phyloP scores from a whole-genome alignment of 23 tunicate genomes.

The Ascidia mentula region DNA sequence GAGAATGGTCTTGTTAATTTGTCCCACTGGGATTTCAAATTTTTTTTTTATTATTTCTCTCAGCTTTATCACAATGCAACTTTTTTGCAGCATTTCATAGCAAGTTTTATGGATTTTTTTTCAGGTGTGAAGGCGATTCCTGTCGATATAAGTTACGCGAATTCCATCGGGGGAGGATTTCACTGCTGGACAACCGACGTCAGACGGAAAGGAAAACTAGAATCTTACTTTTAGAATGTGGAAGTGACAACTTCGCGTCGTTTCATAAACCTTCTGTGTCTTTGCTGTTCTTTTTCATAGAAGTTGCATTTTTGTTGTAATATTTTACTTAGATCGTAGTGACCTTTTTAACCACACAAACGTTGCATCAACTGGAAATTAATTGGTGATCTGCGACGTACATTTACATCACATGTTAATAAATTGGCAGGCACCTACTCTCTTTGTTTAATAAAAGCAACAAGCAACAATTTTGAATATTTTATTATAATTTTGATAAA shows the following conservation, averaged over 20 bases:
- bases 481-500: too few species aligned
- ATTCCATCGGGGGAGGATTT: constrained; percentile 93
- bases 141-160: constrained; percentile 55
- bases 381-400: neutral
- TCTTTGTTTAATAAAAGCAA: too few species aligned
- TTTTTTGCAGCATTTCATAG: too few species aligned
- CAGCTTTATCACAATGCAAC: too few species aligned
- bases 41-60: too few species aligned
- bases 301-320: neutral
- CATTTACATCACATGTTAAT: too few species aligned
- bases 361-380: neutral
- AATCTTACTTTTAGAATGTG: neutral
- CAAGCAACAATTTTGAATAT: too few species aligned
- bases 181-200: constrained; percentile 34
- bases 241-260: neutral
- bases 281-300: neutral
- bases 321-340: too few species aligned
- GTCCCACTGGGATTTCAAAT: too few species aligned
- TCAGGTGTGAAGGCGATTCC: constrained; percentile 65
- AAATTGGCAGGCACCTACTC: too few species aligned
- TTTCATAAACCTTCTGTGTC: neutral
- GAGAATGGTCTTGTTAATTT: too few species aligned
- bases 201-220: neutral
- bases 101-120: too few species aligned
- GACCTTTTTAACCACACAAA: neutral